Conservation (phyloP, 2,113 vertebrate genomes). For the Eurystomus gularis region DNA sequence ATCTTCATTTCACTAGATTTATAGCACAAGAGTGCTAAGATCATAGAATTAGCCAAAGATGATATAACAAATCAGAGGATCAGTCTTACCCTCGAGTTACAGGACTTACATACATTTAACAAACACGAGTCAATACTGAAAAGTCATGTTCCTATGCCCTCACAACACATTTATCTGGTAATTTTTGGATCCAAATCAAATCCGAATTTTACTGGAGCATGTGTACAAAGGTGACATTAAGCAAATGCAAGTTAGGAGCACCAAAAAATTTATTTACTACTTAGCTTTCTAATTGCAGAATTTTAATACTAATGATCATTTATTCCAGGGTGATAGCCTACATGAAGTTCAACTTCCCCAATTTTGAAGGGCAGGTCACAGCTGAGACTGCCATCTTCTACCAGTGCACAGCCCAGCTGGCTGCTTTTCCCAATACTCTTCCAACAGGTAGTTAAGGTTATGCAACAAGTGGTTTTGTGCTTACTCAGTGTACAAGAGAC, state of each 20-base stretch:
- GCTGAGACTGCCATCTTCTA: neutral
- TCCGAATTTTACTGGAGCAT: neutral
- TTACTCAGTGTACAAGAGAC: neutral
- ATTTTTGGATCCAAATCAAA: neutral
- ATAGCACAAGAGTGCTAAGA: neutral
- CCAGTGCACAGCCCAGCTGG: neutral
- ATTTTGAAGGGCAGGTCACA: neutral
- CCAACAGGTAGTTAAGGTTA: neutral
- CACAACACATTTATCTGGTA: neutral
- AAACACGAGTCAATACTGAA: neutral
- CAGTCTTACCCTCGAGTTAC: neutral
- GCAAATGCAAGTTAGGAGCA: neutral
- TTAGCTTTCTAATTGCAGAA: neutral
- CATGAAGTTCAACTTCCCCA: neutral
- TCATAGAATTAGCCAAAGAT: neutral
- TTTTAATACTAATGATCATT: neutral
- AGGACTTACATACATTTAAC: neutral
- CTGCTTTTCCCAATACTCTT: neutral
- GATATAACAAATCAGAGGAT: neutral
- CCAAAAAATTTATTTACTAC: neutral
- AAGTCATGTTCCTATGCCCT: neutral
- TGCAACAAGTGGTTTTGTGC: neutral
- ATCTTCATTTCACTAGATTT: neutral
- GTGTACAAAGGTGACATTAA: neutral
- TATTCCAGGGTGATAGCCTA: neutral